Base-by-base conservation (phyloP, 1,140 invertebrate genomes). In the Ladona fulva region DNA sequence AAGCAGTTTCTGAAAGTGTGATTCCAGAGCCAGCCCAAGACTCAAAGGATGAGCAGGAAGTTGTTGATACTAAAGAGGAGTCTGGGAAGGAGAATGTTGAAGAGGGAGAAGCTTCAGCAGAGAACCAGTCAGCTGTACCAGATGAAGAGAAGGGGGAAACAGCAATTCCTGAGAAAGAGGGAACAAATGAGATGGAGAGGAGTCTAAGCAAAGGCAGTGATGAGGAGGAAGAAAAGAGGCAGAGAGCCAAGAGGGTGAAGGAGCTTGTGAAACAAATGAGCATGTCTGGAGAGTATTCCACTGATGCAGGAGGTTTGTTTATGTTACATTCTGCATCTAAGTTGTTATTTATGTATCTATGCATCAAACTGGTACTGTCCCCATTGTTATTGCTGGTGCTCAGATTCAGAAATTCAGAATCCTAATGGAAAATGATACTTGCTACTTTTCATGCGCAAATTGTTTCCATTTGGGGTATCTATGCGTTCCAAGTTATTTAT, bases 231-330 rank as follows among this genome's bases (percentile, higher is more conserved):
- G n/a, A 37, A 22, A 77, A 76, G 25, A 78, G 73, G 19, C 59
- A 29, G 8, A 29, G 25, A 73, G 24, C 75, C 22, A 81, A 74
- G 74, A 89, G 79, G 76, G 89, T 90, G 0, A 88, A 91, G 81
- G 87, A 91, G 25, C 85, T 95, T 25, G 92, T 94, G 10, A 94
- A 94, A 81, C 92, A 94, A 86, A 93, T 95, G 86, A 94, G 92
- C 81, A 86, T 93, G 79, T 92, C 91, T 24, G 88, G 89, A 59
- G 91, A 92, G 81, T 78, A 74, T 24, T 74, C 77, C 25, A 22
- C 22, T 1, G 77, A 78, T 74, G 74, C 66, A 14, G 74, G 74
- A 78, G 88, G 86, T 81, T 86, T 88, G 80, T 86, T 89, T 89
- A 83, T 78, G 74, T 75, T n/a, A n/a, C 12, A 77, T 76, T 74